phyloP scores from a whole-genome alignment of 1,140 invertebrate species.

The Limonius californicus region DNA sequence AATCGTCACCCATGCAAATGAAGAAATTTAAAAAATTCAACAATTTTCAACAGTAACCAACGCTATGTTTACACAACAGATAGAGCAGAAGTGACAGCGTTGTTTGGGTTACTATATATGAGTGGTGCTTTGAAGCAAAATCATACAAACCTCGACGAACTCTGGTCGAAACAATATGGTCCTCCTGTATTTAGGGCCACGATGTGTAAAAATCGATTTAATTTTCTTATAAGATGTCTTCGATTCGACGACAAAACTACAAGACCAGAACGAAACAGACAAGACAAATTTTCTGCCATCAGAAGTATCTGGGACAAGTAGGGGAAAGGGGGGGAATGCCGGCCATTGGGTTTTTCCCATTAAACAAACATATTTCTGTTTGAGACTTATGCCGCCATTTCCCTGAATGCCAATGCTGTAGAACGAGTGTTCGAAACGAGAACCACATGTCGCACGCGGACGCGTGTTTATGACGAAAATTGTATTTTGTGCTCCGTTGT shows the following conservation, averaged over 20 bases:
- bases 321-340: too few relatives aligned
- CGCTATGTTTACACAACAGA: neutral
- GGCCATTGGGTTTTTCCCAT: too few relatives aligned
- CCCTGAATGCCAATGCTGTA: too few relatives aligned
- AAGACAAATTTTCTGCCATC: conserved; percentile 43
- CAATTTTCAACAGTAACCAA: neutral
- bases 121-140: neutral
- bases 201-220: conserved; percentile 6
- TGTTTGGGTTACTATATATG: conserved; percentile 11
- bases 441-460: too few relatives aligned
- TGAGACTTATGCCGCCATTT: too few relatives aligned
- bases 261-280: conserved; percentile 20
- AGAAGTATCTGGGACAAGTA: conserved; percentile 44
- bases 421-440: too few relatives aligned
- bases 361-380: too few relatives aligned
- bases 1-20: conserved; percentile 18
- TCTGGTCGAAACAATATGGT: conserved; percentile 20
- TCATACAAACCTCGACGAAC: conserved; percentile 12
- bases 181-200: conserved; percentile 3
- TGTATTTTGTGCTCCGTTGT: too few relatives aligned
- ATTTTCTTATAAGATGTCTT: conserved; percentile 8
- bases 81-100: conserved; percentile 8
- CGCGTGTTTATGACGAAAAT: too few relatives aligned
- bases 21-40: conserved; percentile 17
- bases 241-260: conserved; percentile 9